Evolutionary conservation across 2,797 vertebrate species (phyloP).

Genomic region (Cyprinodon diabolis): DNA sequence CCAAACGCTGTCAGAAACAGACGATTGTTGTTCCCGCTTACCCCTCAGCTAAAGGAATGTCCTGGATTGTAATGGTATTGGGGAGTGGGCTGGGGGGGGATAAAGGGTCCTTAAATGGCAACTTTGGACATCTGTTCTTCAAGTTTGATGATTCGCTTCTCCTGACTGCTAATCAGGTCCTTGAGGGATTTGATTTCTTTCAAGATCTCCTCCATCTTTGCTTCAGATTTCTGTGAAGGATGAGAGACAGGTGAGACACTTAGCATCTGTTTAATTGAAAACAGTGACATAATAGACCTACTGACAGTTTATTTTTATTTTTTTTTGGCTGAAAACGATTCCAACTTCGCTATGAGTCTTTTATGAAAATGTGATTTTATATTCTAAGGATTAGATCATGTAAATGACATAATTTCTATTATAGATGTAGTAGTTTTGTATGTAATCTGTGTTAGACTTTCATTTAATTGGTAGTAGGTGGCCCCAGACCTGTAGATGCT

Average conservation of each 20-base stretch:
- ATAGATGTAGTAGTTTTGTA: no score
- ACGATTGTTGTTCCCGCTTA: constrained; percentile 78
- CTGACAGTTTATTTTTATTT: not conserved
- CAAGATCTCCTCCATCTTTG: constrained; percentile 95
- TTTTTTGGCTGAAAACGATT: no score
- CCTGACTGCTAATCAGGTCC: constrained; percentile 93
- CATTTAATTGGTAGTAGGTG: no score
- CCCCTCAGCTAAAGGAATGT: constrained; percentile 77
- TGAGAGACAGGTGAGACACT: not conserved
- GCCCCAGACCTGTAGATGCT: no score
- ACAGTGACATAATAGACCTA: not conserved
- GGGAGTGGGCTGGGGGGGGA: constrained; percentile 11
- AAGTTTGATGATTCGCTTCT: constrained; percentile 93
- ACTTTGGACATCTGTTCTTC: constrained; percentile 96
- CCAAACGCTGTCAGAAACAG: constrained; percentile 81
- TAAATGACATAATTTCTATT: no score
- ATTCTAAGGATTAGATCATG: no score
- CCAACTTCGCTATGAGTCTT: no score
- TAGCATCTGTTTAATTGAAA: not conserved
- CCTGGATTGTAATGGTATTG: constrained; percentile 75
- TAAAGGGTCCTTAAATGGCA: constrained; percentile 80
- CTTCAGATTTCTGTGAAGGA: constrained; percentile 87
- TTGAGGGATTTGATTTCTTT: constrained; percentile 95
- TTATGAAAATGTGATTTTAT: no score
- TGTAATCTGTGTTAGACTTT: no score